Conservation (phyloP, 2,888 invertebrate species). For the Xanthia icteritia region DNA sequence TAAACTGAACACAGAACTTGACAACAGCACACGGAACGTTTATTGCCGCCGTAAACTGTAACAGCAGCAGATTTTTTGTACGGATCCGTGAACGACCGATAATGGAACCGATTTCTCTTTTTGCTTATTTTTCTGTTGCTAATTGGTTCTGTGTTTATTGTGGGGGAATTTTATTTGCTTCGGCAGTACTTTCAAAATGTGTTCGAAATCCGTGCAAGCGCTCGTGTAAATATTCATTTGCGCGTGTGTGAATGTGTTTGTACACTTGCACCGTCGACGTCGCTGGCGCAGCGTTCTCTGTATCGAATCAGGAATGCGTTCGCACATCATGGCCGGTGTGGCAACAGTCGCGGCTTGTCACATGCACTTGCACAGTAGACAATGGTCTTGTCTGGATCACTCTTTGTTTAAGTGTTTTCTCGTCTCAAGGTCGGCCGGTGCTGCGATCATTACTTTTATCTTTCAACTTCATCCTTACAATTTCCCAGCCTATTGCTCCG, state of each 20-base stretch:
- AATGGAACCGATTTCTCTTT: slow-evolving; percentile 85
- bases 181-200: slow-evolving; percentile 70
- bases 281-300: slow-evolving; percentile 71
- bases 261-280: slow-evolving; percentile 58
- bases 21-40: slow-evolving; percentile 70
- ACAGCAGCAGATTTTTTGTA: slow-evolving; percentile 77
- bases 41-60: slow-evolving; percentile 78
- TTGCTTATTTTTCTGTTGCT: slow-evolving; percentile 77
- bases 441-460: slow-evolving; percentile 65
- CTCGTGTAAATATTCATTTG: slow-evolving; percentile 64
- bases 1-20: slow-evolving; percentile 74
- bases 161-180: slow-evolving; percentile 68
- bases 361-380: slow-evolving; percentile 70
- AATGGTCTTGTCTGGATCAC: slow-evolving; percentile 72
- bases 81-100: slow-evolving; percentile 76
- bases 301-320: slow-evolving; percentile 86
- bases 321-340: slow-evolving; percentile 77
- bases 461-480: slow-evolving; percentile 59
- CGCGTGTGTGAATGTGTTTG: slow-evolving; percentile 63
- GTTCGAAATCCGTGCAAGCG: slow-evolving; percentile 53
- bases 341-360: slow-evolving; percentile 70
- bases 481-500: slow-evolving; percentile 65
- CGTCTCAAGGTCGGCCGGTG: slow-evolving; percentile 80
- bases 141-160: slow-evolving; percentile 79
- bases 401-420: slow-evolving; percentile 81